Percentiles rank a stretch among this genome's conserved stretches.
phyloP scores from a whole-genome alignment of 2,888 invertebrate genomes.

The Synanthedon myopaeformis region DNA sequence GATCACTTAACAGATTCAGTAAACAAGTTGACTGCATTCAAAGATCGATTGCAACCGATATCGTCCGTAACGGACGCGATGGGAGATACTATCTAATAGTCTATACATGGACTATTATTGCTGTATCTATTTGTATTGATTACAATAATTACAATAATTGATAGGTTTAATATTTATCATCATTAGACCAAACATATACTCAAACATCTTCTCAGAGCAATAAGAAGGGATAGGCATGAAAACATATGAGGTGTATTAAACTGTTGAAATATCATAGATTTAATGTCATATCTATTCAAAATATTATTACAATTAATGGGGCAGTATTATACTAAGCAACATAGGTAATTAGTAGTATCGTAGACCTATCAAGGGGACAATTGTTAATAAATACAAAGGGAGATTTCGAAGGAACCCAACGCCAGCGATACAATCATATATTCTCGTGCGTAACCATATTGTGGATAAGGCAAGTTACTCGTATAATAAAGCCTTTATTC shows the following conservation, averaged over 20 bases:
- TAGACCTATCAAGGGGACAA: slow-evolving; percentile 35
- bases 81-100: slow-evolving; percentile 5
- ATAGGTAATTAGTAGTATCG: slow-evolving; percentile 43
- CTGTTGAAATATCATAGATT: too few relatives aligned
- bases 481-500: not conserved
- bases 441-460: slow-evolving; percentile 10
- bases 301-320: too few relatives aligned
- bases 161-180: not conserved
- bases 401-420: slow-evolving; percentile 28
- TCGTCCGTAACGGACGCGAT: slow-evolving; percentile 20
- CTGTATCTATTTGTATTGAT: not conserved
- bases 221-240: too few relatives aligned
- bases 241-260: too few relatives aligned
- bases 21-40: not conserved
- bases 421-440: slow-evolving; percentile 25
- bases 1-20: not conserved
- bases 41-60: slow-evolving; percentile 6
- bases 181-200: too few relatives aligned
- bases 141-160: not conserved
- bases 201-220: too few relatives aligned
- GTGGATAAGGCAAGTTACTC: slow-evolving; percentile 14
- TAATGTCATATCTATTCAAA: too few relatives aligned
- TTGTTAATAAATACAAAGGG: slow-evolving; percentile 57
- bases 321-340: too few relatives aligned
- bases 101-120: not conserved